Evolutionary conservation across 2,113 vertebrate species (phyloP).

Genomic region (Theristicus caerulescens): DNA sequence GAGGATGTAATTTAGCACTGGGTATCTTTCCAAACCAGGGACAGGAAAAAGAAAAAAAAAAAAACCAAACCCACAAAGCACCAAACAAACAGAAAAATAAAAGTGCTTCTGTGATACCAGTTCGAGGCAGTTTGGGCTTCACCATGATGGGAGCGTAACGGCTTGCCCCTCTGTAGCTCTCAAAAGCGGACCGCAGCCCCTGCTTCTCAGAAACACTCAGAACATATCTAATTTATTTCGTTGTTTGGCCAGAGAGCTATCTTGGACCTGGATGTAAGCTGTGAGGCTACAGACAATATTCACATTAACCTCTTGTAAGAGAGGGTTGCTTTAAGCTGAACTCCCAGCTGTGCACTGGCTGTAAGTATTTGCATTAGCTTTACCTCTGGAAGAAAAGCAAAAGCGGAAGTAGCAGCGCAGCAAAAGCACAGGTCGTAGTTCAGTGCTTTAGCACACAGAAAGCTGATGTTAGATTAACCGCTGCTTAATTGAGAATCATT

Average conservation of each 20-base stretch:
- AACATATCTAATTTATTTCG: neutral
- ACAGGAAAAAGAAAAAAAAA: neutral
- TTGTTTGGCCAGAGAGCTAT: neutral
- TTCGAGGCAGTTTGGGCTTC: neutral
- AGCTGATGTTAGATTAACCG: neutral
- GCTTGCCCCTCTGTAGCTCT: neutral
- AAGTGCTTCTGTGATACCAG: neutral
- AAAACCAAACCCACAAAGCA: neutral
- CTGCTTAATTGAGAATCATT: conserved; percentile 10
- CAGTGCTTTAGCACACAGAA: neutral
- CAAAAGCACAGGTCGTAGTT: neutral
- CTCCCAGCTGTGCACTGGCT: rapidly evolving
- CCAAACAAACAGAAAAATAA: neutral
- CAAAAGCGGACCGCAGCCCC: neutral
- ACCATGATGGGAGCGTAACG: rapidly evolving
- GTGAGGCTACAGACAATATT: neutral
- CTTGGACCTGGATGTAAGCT: neutral
- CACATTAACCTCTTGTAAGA: neutral
- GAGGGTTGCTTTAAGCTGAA: neutral
- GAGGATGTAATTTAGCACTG: neutral
- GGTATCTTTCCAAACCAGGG: neutral
- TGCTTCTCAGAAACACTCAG: neutral
- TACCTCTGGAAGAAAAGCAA: conserved; percentile 7
- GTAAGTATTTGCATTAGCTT: neutral
- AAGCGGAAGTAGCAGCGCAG: neutral